Evolutionary conservation across 2,797 vertebrate species (phyloP), one percentile per base, ranked within the genome.

Genomic region (Alfaro cultratus): DNA sequence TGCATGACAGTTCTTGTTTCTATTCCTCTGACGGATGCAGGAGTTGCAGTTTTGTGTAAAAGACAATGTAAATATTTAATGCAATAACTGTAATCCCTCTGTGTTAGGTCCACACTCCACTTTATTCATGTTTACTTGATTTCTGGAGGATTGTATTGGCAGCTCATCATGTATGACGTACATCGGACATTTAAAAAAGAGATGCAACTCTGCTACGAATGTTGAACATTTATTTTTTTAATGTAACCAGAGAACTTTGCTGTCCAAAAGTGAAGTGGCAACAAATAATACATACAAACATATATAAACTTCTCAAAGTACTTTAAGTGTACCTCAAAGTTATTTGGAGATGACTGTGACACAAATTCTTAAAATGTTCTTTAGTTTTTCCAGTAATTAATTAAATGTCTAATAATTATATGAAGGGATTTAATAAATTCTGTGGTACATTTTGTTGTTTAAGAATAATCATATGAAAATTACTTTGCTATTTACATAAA

Each of bases 171-270:
- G 72, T 67, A 78, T 31, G 67, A 45, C 53, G 34, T 75, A 29
- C 29, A 82, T 84, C 45, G 86, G 86, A 83, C 70, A 79, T 84
- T 83, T 18, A 73, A 36, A 45, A 26, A 23, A 29, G 15, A 71
- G 23, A 16, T 71, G 11, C 68, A 43, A 26, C 26, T 15, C 4
- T 21, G 62, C 36, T 64, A 39, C 8, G 23, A 67, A 39, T 39
- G 34, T 29, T 31, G 57, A 31, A 29, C 29, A 60, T 60, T 60
- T 31, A 60, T 31, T 31, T 15, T 15, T 60, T 31, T 60, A 16
- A 29, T 31, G 29, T 31, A 60, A 29, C 57, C 29, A 60, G 29
- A 16, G n/a, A 53, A 53, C 57, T 31, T 31, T 60, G 57, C 29
- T 60, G 29, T 57, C 55, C n/a, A 57, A 57, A 57, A 4, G 12